Percentiles rank a stretch among this genome's conserved stretches.
phyloP scores from a whole-genome alignment of 2,888 invertebrate species.

The Seira musarum region DNA sequence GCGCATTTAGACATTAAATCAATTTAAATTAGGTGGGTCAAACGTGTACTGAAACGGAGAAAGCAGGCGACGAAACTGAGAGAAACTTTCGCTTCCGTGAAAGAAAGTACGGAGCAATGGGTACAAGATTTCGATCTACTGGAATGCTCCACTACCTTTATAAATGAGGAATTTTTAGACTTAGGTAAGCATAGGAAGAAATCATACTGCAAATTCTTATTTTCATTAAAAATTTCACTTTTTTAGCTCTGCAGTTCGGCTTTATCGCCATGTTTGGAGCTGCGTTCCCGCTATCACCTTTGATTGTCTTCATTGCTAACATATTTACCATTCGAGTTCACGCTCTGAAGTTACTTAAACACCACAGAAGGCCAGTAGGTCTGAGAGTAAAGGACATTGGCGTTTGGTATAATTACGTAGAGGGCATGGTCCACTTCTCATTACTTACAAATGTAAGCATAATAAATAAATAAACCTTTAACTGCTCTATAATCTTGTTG shows the following conservation, averaged over 20 bases:
- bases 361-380: conserved; percentile 89
- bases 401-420: conserved; percentile 93
- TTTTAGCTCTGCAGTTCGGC: conserved; percentile 93
- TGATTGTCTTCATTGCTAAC: conserved; percentile 96
- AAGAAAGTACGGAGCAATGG: conserved; percentile 77
- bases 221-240: too few relatives aligned
- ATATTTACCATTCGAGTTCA: conserved; percentile 95
- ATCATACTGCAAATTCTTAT: too few relatives aligned
- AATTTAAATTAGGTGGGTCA: too few relatives aligned
- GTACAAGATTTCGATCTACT: conserved; percentile 89
- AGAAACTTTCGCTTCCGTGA: too few relatives aligned
- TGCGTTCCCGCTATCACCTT: conserved; percentile 96
- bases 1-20: too few relatives aligned
- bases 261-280: conserved; percentile 98
- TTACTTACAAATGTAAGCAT: conserved; percentile 91
- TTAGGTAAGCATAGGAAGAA: conserved; percentile 81
- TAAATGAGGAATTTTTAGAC: conserved; percentile 97
- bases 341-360: conserved; percentile 90
- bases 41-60: too few relatives aligned
- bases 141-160: conserved; percentile 84
- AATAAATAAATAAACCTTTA: not conserved
- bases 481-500: not conserved
- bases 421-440: conserved; percentile 91
- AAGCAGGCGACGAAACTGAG: too few relatives aligned
- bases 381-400: conserved; percentile 93